Conservation (phyloP, 2,888 invertebrate genomes). For the Panopea generosa region DNA sequence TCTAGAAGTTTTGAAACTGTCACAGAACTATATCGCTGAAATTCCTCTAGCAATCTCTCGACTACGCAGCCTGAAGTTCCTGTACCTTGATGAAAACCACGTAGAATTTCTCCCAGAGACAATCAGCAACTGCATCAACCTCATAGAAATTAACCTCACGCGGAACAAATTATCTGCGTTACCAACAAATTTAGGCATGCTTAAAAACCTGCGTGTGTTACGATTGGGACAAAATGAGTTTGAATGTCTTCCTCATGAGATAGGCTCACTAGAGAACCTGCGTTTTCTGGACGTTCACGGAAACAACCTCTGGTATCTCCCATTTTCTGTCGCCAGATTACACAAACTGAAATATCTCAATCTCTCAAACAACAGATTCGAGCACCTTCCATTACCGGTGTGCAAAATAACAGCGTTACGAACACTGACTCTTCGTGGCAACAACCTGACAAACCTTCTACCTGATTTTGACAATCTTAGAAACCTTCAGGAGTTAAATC, state of each 20-base stretch:
- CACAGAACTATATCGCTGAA: conserved; percentile 76
- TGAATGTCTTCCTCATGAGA: conserved; percentile 80
- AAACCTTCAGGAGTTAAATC: conserved; percentile 77
- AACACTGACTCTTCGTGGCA: conserved; percentile 72
- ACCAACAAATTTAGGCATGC: conserved; percentile 69
- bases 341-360: conserved; percentile 75
- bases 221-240: conserved; percentile 79
- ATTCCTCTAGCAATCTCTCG: conserved; percentile 77
- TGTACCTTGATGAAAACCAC: conserved; percentile 77
- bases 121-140: conserved; percentile 78
- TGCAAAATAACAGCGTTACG: conserved; percentile 72
- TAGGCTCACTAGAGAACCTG: conserved; percentile 77
- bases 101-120: conserved; percentile 79
- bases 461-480: conserved; percentile 78
- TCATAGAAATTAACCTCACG: conserved; percentile 74
- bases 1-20: conserved; percentile 77
- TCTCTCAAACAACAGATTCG: conserved; percentile 80
- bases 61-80: conserved; percentile 74
- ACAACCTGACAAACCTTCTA: conserved; percentile 77
- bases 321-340: conserved; percentile 77
- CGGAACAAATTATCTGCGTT: conserved; percentile 73
- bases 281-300: conserved; percentile 78
- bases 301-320: conserved; percentile 82
- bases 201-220: conserved; percentile 64
- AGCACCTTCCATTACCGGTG: conserved; percentile 78